phyloP scores from a whole-genome alignment of 2,797 vertebrate species.

The Alauda arvensis region DNA sequence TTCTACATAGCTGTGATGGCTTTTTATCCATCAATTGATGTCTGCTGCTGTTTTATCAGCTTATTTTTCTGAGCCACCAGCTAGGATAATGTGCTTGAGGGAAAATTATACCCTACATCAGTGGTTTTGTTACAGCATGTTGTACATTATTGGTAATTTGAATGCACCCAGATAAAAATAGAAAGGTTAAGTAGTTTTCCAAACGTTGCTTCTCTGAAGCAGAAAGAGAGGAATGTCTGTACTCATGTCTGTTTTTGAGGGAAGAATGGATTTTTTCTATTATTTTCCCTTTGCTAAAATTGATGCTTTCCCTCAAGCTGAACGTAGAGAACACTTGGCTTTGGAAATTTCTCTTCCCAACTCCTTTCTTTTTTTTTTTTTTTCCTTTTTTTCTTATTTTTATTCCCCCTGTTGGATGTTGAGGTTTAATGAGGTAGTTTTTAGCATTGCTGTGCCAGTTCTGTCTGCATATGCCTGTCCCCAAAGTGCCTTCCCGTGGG shows the following conservation, averaged over 20 bases:
- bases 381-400: not conserved
- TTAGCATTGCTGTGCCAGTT: not conserved
- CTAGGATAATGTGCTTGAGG: constrained; percentile 63
- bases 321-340: not conserved
- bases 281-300: not conserved
- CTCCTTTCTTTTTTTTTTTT: not conserved
- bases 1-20: constrained; percentile 19
- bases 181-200: constrained; percentile 66
- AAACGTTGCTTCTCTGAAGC: constrained; percentile 53
- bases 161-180: constrained; percentile 64
- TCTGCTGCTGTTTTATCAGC: constrained; percentile 61
- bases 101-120: constrained; percentile 69
- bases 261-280: not conserved
- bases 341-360: constrained; percentile 12
- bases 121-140: constrained; percentile 60
- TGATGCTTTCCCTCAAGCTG: not conserved
- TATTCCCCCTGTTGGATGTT: not conserved
- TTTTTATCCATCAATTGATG: constrained; percentile 56
- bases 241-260: not conserved
- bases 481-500: not conserved
- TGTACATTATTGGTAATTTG: constrained; percentile 64
- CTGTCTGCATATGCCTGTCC: not conserved
- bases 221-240: constrained; percentile 25
- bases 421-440: not conserved
- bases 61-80: constrained; percentile 61